Conservation (phyloP, 1,140 invertebrate genomes). For the Caenorhabditis briggsae region DNA sequence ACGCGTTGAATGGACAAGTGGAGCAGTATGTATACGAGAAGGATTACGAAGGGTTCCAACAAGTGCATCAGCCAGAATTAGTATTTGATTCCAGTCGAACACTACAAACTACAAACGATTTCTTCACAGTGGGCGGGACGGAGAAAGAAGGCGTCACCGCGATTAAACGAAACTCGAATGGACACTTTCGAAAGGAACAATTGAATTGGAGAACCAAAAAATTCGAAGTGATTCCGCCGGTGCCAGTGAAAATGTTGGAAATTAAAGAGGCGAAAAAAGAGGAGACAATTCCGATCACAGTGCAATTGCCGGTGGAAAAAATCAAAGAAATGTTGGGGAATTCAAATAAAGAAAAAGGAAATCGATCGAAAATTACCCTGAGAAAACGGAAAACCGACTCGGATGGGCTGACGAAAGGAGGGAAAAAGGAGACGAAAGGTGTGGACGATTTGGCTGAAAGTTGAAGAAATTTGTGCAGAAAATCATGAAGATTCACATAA, state of each 20-base stretch:
- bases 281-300: too few species aligned
- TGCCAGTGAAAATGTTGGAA: neutral
- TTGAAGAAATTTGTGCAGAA: too few species aligned
- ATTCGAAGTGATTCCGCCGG: neutral
- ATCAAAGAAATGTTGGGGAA: neutral
- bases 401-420: too few species aligned
- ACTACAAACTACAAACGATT: neutral
- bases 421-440: neutral
- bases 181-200: neutral
- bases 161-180: neutral
- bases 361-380: neutral
- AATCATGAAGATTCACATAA: too few species aligned
- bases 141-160: neutral
- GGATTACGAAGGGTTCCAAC: conserved; percentile 1
- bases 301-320: too few species aligned
- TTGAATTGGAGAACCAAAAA: neutral
- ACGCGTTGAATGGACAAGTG: neutral
- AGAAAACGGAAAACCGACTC: neutral
- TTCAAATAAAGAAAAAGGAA: neutral
- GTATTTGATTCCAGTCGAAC: neutral
- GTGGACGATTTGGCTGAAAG: too few species aligned
- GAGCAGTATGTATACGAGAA: conserved; percentile 1
- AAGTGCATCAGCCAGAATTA: neutral
- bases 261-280: too few species aligned
- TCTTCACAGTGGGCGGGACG: neutral